Percentiles rank a stretch among this genome's conserved stretches.
Conservation (phyloP, 2,888 invertebrate genomes). For the Pollenia amentaria region DNA sequence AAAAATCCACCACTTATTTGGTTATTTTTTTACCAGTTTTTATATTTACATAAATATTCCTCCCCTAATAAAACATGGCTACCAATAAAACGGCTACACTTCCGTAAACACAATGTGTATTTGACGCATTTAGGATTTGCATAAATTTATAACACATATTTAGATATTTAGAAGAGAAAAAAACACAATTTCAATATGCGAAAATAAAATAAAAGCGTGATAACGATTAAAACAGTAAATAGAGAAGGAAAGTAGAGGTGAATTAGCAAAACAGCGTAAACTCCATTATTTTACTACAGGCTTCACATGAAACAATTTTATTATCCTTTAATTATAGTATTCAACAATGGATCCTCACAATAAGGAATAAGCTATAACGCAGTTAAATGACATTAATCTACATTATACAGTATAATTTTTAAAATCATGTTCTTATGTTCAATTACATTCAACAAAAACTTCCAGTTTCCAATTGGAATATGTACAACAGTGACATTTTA, state of each 20-base stretch:
- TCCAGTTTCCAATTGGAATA: constrained; percentile 10
- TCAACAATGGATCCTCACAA: not conserved
- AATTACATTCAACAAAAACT: not conserved
- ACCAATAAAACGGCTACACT: not conserved
- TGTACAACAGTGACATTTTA: not conserved
- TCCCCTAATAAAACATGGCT: constrained; percentile 14
- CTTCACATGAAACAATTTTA: not conserved
- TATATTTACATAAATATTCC: not conserved
- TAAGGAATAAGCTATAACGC: not conserved
- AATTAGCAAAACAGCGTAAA: not conserved
- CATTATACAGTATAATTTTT: not conserved
- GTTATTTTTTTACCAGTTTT: no score
- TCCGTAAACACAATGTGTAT: not conserved
- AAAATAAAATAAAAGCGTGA: no score
- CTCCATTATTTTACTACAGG: not conserved
- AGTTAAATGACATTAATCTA: not conserved
- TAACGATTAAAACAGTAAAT: not conserved
- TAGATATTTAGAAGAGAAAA: not conserved
- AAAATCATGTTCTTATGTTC: constrained; percentile 8
- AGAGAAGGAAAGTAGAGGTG: not conserved
- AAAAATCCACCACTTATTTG: not conserved
- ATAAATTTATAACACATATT: not conserved
- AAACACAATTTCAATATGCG: not conserved
- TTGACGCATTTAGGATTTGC: not conserved
- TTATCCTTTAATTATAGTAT: not conserved